Percentiles rank a stretch among this genome's conserved stretches.
Conservation (phyloP, 1,140 invertebrate species). For the Anastrepha ludens region DNA sequence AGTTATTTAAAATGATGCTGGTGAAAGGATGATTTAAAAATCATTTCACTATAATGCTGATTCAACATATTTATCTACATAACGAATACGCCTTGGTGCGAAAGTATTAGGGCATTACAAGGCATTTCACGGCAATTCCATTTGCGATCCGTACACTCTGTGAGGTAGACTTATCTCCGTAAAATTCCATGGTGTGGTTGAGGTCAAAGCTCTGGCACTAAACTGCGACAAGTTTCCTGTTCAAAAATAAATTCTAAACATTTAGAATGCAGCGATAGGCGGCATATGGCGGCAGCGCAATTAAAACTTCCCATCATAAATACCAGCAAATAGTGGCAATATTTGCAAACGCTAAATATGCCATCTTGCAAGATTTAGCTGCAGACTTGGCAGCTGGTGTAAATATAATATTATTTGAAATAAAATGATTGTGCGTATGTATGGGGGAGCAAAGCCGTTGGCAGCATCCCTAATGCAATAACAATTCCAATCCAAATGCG, state of each 20-base stretch:
- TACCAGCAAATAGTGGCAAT: not conserved
- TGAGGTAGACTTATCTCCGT: too few relatives aligned
- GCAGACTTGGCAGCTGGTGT: not conserved
- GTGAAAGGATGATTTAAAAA: too few relatives aligned
- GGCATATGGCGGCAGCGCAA: conserved; percentile 5
- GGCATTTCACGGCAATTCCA: too few relatives aligned
- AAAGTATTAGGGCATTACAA: too few relatives aligned
- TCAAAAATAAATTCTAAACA: not conserved
- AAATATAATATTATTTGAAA: not conserved
- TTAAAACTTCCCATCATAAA: conserved; percentile 42
- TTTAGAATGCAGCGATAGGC: conserved; percentile 7
- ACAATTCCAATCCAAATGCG: conserved; percentile 7
- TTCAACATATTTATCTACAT: too few relatives aligned
- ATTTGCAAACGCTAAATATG: not conserved
- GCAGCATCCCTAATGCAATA: conserved; percentile 14
- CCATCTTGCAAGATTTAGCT: not conserved
- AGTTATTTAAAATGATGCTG: too few relatives aligned
- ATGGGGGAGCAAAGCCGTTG: not conserved
- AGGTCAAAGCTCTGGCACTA: too few relatives aligned
- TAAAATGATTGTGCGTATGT: not conserved
- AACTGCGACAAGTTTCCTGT: too few relatives aligned
- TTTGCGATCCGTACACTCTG: too few relatives aligned
- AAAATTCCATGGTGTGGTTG: too few relatives aligned
- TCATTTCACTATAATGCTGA: too few relatives aligned
- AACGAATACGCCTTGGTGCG: too few relatives aligned